A percentile compares a stretch with the other conserved stretches of the same genome.
phyloP scores from a whole-genome alignment of 1,140 invertebrate genomes.

The Pararge aegeria region DNA sequence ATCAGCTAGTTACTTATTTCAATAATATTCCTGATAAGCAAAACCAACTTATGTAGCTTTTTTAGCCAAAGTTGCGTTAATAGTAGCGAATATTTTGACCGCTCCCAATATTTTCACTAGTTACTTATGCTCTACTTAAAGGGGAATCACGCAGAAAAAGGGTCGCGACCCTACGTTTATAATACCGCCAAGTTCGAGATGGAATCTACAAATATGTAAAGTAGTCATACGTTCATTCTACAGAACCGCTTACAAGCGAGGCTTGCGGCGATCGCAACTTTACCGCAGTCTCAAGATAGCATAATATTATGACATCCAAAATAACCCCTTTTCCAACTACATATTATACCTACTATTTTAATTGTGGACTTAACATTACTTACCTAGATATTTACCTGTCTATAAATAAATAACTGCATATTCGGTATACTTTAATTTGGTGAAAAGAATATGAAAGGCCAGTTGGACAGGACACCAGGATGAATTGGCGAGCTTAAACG shows the following conservation, averaged over 20 bases:
- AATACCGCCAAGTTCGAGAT: slow-evolving; percentile 25
- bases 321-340: not conserved
- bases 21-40: too few species aligned
- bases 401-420: too few species aligned
- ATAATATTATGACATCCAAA: not conserved
- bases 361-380: too few species aligned
- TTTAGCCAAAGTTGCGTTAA: not conserved
- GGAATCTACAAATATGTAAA: slow-evolving; percentile 28
- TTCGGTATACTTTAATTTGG: too few species aligned
- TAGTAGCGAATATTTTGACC: slow-evolving; percentile 1
- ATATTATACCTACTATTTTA: too few species aligned
- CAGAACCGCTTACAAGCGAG: slow-evolving; percentile 13
- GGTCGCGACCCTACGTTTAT: slow-evolving; percentile 21
- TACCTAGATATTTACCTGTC: too few species aligned
- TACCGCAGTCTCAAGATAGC: not conserved
- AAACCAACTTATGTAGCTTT: not conserved
- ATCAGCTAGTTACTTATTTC: too few species aligned
- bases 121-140: slow-evolving; percentile 28
- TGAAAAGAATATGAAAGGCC: too few species aligned
- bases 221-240: slow-evolving; percentile 16
- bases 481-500: too few species aligned
- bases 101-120: slow-evolving; percentile 18
- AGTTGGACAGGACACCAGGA: too few species aligned
- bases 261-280: slow-evolving; percentile 12
- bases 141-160: slow-evolving; percentile 20